Percentiles rank a stretch among this genome's conserved stretches.
These are phyloP conservation scores for Hirtodrosophila trivittata DNA, from an alignment of 2,888 invertebrate species.

Conservation along the genomic window DNA sequence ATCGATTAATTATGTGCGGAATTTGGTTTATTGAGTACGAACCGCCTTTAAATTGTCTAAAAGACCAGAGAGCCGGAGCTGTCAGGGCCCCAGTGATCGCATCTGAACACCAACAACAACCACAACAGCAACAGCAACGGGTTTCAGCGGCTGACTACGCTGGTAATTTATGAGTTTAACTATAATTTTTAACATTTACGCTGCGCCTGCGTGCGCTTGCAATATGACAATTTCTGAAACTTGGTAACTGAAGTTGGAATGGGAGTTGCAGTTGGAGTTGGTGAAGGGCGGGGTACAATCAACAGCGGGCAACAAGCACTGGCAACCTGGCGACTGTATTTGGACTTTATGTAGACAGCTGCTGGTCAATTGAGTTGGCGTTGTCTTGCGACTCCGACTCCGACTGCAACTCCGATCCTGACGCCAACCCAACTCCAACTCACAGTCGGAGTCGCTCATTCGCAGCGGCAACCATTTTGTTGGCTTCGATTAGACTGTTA, in stretches of 20 bases:
- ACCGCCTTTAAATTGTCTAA: constrained; percentile 81
- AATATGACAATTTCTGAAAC: constrained; percentile 72
- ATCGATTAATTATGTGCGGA: constrained; percentile 82
- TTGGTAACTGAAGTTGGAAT: background rate
- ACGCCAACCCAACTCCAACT: constrained; percentile 9
- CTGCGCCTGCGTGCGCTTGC: constrained; percentile 81
- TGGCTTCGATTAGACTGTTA: constrained; percentile 79
- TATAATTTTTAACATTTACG: constrained; percentile 81
- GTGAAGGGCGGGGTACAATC: constrained; percentile 12
- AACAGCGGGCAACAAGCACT: constrained; percentile 12
- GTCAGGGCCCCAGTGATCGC: constrained; percentile 57
- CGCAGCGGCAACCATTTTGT: constrained; percentile 75
- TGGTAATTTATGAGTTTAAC: constrained; percentile 81
- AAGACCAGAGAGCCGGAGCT: constrained; percentile 70
- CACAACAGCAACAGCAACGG: constrained; percentile 37
- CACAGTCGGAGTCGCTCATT: constrained; percentile 17
- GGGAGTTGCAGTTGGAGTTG: constrained; percentile 8
- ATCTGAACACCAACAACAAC: constrained; percentile 14
- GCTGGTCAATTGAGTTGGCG: constrained; percentile 77
- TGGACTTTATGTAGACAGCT: constrained; percentile 75
- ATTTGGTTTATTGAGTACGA: constrained; percentile 81
- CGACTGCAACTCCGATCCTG: background rate
- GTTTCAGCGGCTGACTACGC: constrained; percentile 70
- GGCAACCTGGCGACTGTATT: constrained; percentile 54
- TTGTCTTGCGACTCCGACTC: constrained; percentile 19